A percentile compares a stretch with the other conserved stretches of the same genome.
These are phyloP conservation scores for Uloborus diversus DNA, from an alignment of 1,140 invertebrate species.

Conservation along the genomic window DNA sequence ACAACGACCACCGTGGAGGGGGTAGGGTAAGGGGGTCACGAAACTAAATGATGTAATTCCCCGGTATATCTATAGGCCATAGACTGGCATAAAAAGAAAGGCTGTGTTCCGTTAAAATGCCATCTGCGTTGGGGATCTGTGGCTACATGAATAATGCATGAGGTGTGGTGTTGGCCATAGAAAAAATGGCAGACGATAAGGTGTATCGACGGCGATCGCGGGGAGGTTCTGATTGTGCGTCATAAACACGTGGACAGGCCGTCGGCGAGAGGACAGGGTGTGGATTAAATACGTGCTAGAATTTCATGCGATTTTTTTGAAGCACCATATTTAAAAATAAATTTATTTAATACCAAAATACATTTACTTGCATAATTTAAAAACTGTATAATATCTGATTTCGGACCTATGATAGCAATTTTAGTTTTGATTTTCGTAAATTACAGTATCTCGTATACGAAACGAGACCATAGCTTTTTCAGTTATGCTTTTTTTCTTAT, in stretches of 20 bases:
- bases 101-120: slow-evolving; percentile 24
- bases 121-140: slow-evolving; percentile 41
- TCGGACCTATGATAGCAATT: too few species aligned
- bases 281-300: not conserved
- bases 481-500: too few species aligned
- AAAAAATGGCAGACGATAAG: not conserved
- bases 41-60: slow-evolving; percentile 53
- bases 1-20: slow-evolving; percentile 3
- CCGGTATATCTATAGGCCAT: slow-evolving; percentile 19
- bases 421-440: too few species aligned
- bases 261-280: not conserved
- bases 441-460: too few species aligned
- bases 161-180: not conserved
- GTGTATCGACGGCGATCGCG: not conserved
- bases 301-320: not conserved
- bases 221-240: not conserved
- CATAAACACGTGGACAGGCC: too few species aligned
- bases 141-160: slow-evolving; percentile 31
- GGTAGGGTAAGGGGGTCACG: not conserved
- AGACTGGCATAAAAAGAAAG: not conserved
- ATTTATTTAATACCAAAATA: too few species aligned
- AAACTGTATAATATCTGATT: too few species aligned
- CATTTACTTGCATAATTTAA: too few species aligned
- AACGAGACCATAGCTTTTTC: too few species aligned
- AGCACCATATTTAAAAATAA: too few species aligned